Evolutionary conservation across 2,888 invertebrate species (phyloP).

Genomic region (Glaucopsyche alexis): DNA sequence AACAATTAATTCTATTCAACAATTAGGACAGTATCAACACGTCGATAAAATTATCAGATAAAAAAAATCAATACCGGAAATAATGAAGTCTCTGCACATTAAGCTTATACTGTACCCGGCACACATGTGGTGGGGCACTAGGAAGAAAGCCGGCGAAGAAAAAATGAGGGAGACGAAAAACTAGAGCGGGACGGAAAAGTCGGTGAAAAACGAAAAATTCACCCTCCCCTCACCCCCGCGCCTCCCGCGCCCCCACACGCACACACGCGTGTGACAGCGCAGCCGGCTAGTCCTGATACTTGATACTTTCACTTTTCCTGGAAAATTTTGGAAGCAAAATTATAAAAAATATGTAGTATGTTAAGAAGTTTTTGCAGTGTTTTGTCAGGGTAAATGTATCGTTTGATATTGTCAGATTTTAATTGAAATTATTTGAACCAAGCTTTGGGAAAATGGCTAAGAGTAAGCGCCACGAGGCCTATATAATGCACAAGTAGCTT

Average conservation of each 20-base stretch:
- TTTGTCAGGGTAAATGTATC: not conserved
- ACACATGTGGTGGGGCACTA: constrained; percentile 80
- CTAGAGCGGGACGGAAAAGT: constrained; percentile 80
- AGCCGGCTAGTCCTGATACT: constrained; percentile 54
- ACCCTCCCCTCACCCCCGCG: constrained; percentile 56
- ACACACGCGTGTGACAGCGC: constrained; percentile 59
- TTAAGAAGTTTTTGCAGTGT: not conserved
- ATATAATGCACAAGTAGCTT: not conserved
- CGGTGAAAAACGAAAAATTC: constrained; percentile 81
- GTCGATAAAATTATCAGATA: constrained; percentile 34
- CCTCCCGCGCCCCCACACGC: constrained; percentile 61
- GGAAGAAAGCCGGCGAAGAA: constrained; percentile 79
- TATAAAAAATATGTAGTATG: not conserved
- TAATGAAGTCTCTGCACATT: constrained; percentile 46
- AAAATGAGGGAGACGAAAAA: constrained; percentile 80
- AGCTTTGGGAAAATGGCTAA: not conserved
- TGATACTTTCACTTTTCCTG: constrained; percentile 47
- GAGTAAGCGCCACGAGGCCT: not conserved
- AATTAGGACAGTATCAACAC: not conserved
- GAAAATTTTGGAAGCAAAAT: not conserved
- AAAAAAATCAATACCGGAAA: constrained; percentile 59
- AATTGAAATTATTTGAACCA: not conserved
- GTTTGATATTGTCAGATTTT: too few species aligned
- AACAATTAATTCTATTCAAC: not conserved
- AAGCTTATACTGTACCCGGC: constrained; percentile 57